Evolutionary conservation across 2,797 vertebrate genomes (phyloP).

Genomic region (Lepus townsendii): DNA sequence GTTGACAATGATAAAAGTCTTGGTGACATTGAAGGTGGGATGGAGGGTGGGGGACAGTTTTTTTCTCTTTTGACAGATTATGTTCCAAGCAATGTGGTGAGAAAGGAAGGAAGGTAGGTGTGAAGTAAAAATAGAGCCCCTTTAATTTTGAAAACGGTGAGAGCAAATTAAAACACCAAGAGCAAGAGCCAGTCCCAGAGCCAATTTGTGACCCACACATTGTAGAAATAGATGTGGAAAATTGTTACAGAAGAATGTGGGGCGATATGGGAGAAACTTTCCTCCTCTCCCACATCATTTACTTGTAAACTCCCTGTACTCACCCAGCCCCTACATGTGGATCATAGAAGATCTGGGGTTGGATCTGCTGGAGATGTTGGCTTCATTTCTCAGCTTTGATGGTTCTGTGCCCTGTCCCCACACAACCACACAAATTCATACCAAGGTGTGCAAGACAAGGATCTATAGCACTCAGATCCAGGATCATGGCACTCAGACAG

Average conservation of each 20-base stretch:
- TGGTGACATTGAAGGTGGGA: background rate
- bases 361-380: background rate
- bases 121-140: constrained; percentile 58
- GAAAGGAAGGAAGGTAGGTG: constrained; percentile 29
- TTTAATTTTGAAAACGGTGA: constrained; percentile 63
- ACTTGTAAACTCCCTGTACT: background rate
- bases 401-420: background rate
- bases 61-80: constrained; percentile 56
- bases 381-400: background rate
- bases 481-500: background rate
- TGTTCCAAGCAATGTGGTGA: constrained; percentile 52
- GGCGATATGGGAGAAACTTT: background rate
- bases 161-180: constrained; percentile 70
- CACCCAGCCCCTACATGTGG: background rate
- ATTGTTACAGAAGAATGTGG: background rate
- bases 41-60: constrained; percentile 37
- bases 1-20: background rate
- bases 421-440: background rate
- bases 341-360: background rate
- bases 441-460: background rate
- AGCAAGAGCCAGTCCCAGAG: background rate
- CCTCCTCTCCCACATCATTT: background rate
- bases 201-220: background rate
- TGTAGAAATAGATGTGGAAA: constrained; percentile 45
- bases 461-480: background rate